phyloP scores from a whole-genome alignment of 2,113 vertebrate genomes.

The Burhinus bistriatus region DNA sequence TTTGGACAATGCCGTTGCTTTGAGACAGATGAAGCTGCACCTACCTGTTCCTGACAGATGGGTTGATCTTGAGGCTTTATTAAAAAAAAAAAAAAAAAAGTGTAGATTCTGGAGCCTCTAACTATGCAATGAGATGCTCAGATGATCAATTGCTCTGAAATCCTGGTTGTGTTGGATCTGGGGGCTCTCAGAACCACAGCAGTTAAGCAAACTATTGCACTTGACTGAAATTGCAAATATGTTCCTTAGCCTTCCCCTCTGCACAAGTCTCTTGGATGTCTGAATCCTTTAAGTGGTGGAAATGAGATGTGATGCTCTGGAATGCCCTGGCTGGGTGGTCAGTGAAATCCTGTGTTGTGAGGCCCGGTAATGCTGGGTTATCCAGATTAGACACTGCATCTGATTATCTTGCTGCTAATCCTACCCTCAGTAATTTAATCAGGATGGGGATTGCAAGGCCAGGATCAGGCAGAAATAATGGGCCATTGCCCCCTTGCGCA shows the following conservation, averaged over 20 bases:
- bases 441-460: constrained; percentile 10
- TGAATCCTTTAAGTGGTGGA: constrained; percentile 4
- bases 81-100: background rate
- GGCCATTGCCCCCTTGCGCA: background rate
- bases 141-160: background rate
- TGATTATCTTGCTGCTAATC: constrained; percentile 61
- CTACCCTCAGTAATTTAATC: constrained; percentile 58
- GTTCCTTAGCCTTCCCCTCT: background rate
- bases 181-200: background rate
- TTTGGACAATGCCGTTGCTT: background rate
- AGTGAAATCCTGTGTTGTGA: background rate
- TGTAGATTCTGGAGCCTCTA: background rate
- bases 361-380: constrained; percentile 32
- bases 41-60: background rate
- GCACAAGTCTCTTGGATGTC: background rate
- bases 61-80: background rate
- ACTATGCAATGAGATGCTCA: background rate
- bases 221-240: background rate
- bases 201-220: background rate
- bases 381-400: constrained; percentile 42
- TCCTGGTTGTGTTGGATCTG: background rate
- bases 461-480: constrained; percentile 24
- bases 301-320: constrained; percentile 12
- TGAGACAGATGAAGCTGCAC: background rate
- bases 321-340: background rate